A percentile compares a stretch with the other conserved stretches of the same genome.
Evolutionary conservation across 2,888 invertebrate species (phyloP).

Genomic region (Teleiodes luculella): DNA sequence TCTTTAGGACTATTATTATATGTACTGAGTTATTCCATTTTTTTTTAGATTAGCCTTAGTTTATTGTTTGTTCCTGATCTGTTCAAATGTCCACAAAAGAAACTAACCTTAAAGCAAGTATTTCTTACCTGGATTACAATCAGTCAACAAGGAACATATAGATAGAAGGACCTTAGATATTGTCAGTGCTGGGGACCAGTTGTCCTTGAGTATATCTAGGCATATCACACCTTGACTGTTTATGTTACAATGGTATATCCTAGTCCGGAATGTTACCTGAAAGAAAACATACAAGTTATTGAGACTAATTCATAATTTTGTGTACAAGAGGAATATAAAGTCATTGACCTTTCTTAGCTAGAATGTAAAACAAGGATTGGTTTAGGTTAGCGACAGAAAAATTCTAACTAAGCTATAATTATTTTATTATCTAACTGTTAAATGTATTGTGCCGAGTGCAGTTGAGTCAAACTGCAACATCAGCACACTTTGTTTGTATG

Average conservation of each 20-base stretch:
- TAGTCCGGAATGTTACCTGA: constrained; percentile 93
- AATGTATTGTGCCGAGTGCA: no score
- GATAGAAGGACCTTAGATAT: constrained; percentile 98
- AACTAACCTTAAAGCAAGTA: neutral
- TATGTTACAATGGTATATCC: constrained; percentile 99
- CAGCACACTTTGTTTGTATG: neutral
- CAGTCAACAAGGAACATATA: constrained; percentile 98
- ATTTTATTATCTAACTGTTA: no score
- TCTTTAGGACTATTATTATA: no score
- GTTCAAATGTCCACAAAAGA: no score
- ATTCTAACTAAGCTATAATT: no score
- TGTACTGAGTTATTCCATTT: no score
- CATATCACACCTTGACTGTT: constrained; percentile 99
- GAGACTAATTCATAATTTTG: neutral
- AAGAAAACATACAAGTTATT: neutral
- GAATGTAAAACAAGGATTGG: neutral
- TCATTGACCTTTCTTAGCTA: neutral
- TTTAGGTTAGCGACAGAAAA: no score
- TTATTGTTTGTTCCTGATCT: no score
- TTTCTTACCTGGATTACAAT: constrained; percentile 96
- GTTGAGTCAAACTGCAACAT: no score
- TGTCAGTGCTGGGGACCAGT: constrained; percentile 99
- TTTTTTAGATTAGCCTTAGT: no score
- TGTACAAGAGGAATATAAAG: no score
- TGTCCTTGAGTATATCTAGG: constrained; percentile 98